Evolutionary conservation across 2,113 vertebrate species (phyloP).

Genomic region (Thryonomys swinderianus): DNA sequence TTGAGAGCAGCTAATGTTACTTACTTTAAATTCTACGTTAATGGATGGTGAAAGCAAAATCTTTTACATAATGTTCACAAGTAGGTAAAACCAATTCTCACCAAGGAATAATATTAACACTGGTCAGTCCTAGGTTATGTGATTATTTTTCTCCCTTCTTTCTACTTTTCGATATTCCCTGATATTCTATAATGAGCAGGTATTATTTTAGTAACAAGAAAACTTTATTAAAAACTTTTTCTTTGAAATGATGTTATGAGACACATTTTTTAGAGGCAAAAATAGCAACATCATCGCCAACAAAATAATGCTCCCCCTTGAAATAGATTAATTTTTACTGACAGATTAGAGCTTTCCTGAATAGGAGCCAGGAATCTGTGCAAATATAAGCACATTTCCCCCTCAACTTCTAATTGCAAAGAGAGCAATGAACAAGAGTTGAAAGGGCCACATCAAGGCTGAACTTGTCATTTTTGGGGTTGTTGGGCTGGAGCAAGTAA

Average conservation of each 20-base stretch:
- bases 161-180: constrained; percentile 26
- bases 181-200: constrained; percentile 11
- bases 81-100: neutral
- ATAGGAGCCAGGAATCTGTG: constrained; percentile 27
- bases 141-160: neutral
- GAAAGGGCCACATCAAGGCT: neutral
- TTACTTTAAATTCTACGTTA: neutral
- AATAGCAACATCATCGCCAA: constrained; percentile 65
- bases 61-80: neutral
- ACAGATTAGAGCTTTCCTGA: constrained; percentile 55
- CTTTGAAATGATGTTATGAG: constrained; percentile 45
- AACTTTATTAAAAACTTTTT: constrained; percentile 55
- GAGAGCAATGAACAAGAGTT: neutral
- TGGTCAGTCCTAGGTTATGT: neutral
- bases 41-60: neutral
- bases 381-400: constrained; percentile 54
- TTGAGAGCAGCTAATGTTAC: neutral
- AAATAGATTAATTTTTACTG: constrained; percentile 69
- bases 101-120: neutral
- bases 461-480: neutral
- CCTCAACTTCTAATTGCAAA: neutral
- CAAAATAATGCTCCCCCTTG: constrained; percentile 65
- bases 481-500: too few species aligned
- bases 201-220: constrained; percentile 62
- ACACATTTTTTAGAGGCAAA: constrained; percentile 49